Evolutionary conservation across 2,113 vertebrate genomes (phyloP).

Genomic region (Clarias batrachus): DNA sequence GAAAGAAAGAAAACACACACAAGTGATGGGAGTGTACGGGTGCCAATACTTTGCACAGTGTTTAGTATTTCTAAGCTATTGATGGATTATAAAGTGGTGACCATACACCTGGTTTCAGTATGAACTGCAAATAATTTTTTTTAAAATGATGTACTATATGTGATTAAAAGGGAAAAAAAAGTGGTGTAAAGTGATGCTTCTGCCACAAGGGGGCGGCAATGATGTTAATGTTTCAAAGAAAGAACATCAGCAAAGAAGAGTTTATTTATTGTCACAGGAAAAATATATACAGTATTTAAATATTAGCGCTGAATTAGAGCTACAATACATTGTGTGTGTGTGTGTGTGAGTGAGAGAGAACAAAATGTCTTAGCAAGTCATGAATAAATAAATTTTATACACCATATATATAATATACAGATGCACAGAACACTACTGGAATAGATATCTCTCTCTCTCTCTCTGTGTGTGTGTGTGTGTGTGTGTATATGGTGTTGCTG

Average conservation of each 20-base stretch:
- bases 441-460: not conserved
- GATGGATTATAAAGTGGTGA: not conserved
- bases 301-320: too few species aligned
- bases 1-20: not conserved
- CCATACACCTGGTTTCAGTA: not conserved
- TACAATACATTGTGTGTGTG: too few species aligned
- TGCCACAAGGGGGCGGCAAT: not conserved
- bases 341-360: too few species aligned
- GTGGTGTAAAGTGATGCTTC: not conserved
- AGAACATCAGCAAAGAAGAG: not conserved
- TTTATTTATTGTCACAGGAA: not conserved
- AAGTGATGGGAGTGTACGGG: not conserved
- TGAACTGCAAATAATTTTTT: not conserved
- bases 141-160: too few species aligned
- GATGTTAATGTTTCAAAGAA: not conserved
- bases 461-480: not conserved
- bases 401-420: not conserved
- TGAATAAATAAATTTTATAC: not conserved
- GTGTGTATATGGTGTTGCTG: not conserved
- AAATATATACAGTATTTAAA: not conserved
- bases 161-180: too few species aligned
- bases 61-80: not conserved
- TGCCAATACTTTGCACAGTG: not conserved
- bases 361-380: too few species aligned
- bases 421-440: not conserved